These are phyloP conservation scores for Glyphotaelius pellucidus DNA, from an alignment of 2,888 invertebrate genomes.

Conservation along the genomic window DNA sequence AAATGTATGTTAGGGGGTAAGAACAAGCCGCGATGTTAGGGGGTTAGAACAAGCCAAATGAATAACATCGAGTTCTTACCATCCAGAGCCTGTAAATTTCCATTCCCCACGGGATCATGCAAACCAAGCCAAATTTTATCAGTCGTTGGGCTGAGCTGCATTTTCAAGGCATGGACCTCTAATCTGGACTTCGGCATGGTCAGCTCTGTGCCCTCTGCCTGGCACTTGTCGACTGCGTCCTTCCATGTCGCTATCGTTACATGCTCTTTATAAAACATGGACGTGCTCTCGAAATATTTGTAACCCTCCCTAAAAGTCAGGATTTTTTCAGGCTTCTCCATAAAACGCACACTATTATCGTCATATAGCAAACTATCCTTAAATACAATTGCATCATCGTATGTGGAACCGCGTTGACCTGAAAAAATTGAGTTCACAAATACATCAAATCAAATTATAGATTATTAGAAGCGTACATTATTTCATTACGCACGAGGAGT, in stretches of 20 bases:
- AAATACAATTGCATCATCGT: background rate
- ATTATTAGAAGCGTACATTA: background rate
- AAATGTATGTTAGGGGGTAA: too few relatives aligned
- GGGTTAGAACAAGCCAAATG: background rate
- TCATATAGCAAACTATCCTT: background rate
- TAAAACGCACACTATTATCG: background rate
- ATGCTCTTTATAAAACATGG: background rate
- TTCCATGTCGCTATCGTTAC: background rate
- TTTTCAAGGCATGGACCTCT: background rate
- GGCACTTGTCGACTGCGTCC: slow-evolving; percentile 48
- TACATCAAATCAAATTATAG: background rate
- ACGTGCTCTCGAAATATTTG: background rate
- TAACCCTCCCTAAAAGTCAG: background rate
- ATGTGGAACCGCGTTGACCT: background rate
- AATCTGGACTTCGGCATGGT: slow-evolving; percentile 20
- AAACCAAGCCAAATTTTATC: background rate
- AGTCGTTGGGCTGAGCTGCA: background rate
- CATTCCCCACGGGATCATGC: background rate
- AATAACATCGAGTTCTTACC: background rate
- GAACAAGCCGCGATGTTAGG: too few relatives aligned
- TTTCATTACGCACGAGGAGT: too few relatives aligned
- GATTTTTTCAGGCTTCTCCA: background rate
- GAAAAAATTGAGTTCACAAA: background rate
- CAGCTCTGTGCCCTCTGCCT: slow-evolving; percentile 51
- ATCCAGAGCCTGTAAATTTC: background rate